Evolutionary conservation across 2,888 invertebrate species (phyloP).

Genomic region (Caenorhabditis uteleia): DNA sequence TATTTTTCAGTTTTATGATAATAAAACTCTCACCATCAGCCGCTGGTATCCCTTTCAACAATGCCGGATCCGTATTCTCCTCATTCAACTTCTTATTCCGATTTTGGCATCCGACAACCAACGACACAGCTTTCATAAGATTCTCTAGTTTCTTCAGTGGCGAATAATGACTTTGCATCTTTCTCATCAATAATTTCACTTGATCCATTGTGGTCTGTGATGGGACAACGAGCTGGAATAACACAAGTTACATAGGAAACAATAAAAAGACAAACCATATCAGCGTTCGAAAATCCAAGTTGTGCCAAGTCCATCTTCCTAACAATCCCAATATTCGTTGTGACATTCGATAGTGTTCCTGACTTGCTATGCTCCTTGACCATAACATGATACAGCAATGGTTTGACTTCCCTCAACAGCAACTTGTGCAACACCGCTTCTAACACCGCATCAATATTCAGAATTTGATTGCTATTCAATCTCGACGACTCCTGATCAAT

Average conservation of each 20-base stretch:
- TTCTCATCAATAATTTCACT: constrained; percentile 79
- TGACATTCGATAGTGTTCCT: constrained; percentile 71
- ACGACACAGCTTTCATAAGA: constrained; percentile 71
- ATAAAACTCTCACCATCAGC: constrained; percentile 42
- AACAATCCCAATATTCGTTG: constrained; percentile 72
- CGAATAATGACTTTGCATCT: constrained; percentile 88
- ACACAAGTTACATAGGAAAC: neutral
- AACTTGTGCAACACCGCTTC: constrained; percentile 92
- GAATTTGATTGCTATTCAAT: constrained; percentile 86
- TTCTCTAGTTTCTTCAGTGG: constrained; percentile 91
- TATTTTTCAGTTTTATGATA: neutral
- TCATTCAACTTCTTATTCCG: constrained; percentile 7
- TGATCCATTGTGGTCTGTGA: constrained; percentile 75
- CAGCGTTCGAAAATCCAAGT: constrained; percentile 70
- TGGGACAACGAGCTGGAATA: constrained; percentile 34
- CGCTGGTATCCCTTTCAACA: constrained; percentile 31
- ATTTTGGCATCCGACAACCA: constrained; percentile 33
- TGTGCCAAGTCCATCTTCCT: constrained; percentile 72
- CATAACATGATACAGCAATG: constrained; percentile 69
- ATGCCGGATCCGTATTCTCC: constrained; percentile 27
- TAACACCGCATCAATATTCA: constrained; percentile 91
- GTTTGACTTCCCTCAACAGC: constrained; percentile 75
- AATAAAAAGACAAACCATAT: constrained; percentile 27
- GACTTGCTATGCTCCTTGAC: constrained; percentile 66
- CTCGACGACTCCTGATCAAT: constrained; percentile 85